phyloP scores from a whole-genome alignment of 2,888 invertebrate genomes.

The Agrotis segetum region DNA sequence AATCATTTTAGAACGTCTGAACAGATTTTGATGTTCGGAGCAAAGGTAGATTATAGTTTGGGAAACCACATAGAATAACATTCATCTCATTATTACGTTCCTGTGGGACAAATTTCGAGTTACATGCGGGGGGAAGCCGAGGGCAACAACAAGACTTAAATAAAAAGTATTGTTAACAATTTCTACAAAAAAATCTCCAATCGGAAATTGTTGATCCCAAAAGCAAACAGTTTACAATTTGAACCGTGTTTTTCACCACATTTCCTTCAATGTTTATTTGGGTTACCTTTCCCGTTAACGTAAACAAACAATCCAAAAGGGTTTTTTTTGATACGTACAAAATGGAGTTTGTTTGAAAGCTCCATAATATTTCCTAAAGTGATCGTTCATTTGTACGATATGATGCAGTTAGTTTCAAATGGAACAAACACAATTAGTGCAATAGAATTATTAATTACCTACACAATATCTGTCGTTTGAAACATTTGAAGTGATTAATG shows the following conservation, averaged over 20 bases:
- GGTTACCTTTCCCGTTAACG: conserved; percentile 13
- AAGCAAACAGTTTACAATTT: conserved; percentile 20
- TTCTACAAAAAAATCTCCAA: conserved; percentile 8
- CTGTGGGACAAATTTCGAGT: too few relatives aligned
- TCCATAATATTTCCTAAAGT: conserved; percentile 3
- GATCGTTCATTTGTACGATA: not conserved
- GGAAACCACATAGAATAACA: too few relatives aligned
- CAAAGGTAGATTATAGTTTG: too few relatives aligned
- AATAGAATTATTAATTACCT: conserved; percentile 9
- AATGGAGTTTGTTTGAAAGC: conserved; percentile 3
- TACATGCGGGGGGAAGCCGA: too few relatives aligned
- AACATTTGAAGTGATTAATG: not conserved
- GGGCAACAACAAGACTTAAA: not conserved
- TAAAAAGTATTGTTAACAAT: conserved; percentile 11
- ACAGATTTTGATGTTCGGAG: too few relatives aligned
- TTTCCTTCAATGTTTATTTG: conserved; percentile 24
- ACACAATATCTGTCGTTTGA: not conserved
- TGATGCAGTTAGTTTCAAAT: conserved; percentile 11
- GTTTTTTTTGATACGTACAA: not conserved
- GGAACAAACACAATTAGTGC: not conserved
- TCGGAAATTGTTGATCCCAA: conserved; percentile 18
- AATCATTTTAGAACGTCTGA: too few relatives aligned
- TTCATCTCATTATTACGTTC: too few relatives aligned
- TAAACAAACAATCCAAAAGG: conserved; percentile 15
- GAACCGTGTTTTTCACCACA: conserved; percentile 13